Evolutionary conservation across 2,797 vertebrate genomes (phyloP), one percentile per base, ranked within the genome.

Genomic region (Hydrophis major): DNA sequence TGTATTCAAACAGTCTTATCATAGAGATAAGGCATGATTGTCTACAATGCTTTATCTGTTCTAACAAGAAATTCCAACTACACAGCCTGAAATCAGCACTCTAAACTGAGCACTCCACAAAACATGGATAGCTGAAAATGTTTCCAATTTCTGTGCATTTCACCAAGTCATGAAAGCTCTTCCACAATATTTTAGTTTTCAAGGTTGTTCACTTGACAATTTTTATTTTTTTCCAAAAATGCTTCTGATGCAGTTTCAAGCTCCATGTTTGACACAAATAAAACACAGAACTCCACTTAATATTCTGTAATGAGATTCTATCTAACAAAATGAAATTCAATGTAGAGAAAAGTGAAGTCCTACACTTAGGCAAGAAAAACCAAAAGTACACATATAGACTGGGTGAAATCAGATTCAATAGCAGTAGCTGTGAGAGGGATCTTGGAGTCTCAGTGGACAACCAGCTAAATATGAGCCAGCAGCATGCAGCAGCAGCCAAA

Each of bases 21-120:
- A 89, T 18, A 0, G 55, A 92, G 55, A 91, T 90, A 88, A 92
- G 92, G 93, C 90, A 83, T 42, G 50, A 42, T 74, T 89, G 90
- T 91, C 74, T 59, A 63, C 20, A 89, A 56, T 86, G 57, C 4
- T 63, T 90, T 86, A 63, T 94, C 89, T 92, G 16, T 53, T 59
- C 89, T 87, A 25, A 69, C 89, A 61, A 28, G 22, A 18, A 60
- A 93, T 53, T 86, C 32, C 55, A 87, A 61, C 53, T 42, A 69
- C 57, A 66, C 42, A 12, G 47, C 37, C 60, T 88, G 66, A 32
- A 63, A 61, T 55, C 42, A 20, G 8, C 42, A 83, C 11, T 86
- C 57, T 47, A 32, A 74, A 37, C 69, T 74, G 69, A 74, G 16
- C 37, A 37, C 37, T 37, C 37, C 37, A 37, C 25, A 55, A 63